These are phyloP conservation scores for Ciconia boyciana DNA, from an alignment of 2,113 vertebrate genomes.

Conservation along the genomic window DNA sequence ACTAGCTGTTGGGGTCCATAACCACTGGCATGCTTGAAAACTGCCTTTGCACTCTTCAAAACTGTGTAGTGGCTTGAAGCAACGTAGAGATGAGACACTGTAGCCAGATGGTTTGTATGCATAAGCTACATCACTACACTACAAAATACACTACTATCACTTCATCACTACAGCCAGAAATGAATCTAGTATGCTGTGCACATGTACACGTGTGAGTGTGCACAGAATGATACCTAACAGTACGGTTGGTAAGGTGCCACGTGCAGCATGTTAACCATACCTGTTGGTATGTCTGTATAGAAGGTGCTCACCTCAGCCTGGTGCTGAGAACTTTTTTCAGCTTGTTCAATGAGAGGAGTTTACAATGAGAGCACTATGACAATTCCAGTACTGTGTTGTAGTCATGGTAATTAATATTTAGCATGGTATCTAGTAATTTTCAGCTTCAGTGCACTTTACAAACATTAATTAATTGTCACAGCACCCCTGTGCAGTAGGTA, in stretches of 20 bases:
- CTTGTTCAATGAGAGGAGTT: not conserved
- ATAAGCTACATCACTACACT: too few species aligned
- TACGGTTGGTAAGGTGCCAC: accelerated
- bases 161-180: accelerated
- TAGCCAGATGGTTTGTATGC: not conserved
- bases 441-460: constrained; percentile 43
- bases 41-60: accelerated
- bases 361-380: not conserved
- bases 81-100: not conserved
- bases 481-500: constrained; percentile 35
- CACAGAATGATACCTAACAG: accelerated
- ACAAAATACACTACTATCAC: too few species aligned
- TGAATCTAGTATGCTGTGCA: accelerated
- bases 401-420: constrained; percentile 61
- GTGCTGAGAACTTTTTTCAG: not conserved
- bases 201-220: accelerated
- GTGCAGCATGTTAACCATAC: accelerated
- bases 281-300: accelerated
- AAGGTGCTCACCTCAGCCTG: not conserved
- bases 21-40: not conserved
- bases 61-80: accelerated
- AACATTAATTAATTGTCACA: constrained; percentile 61
- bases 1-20: accelerated
- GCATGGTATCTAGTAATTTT: constrained; percentile 53
- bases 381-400: not conserved